Evolutionary conservation across 2,888 invertebrate species (phyloP).

Genomic region (Lepidochrysops patricia): DNA sequence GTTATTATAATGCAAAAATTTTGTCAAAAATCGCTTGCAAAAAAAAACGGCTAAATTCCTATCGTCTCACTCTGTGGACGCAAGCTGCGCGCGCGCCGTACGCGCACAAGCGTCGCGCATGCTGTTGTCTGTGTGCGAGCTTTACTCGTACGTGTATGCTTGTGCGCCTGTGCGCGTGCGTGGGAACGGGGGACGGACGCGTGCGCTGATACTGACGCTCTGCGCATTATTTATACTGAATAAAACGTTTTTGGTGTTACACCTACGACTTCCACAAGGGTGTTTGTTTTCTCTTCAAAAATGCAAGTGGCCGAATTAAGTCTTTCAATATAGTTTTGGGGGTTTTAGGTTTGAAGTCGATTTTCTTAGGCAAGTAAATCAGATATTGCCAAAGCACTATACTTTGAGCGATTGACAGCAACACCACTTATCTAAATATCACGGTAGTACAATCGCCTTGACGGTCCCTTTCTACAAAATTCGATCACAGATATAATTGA

Average conservation of each 20-base stretch:
- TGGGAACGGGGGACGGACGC: slow-evolving; percentile 67
- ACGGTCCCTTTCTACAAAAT: slow-evolving; percentile 30
- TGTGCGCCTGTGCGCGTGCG: slow-evolving; percentile 49
- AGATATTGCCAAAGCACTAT: neutral
- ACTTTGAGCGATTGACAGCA: neutral
- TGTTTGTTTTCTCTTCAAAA: neutral
- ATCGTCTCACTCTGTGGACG: slow-evolving; percentile 28
- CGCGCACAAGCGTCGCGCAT: slow-evolving; percentile 38
- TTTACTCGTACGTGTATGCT: neutral
- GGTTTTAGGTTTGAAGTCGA: neutral
- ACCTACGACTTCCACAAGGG: slow-evolving; percentile 18
- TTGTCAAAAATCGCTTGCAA: neutral
- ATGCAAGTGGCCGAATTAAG: neutral
- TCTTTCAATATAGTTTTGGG: neutral
- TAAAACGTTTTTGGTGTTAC: slow-evolving; percentile 28
- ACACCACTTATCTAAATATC: neutral
- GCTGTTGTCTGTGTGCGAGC: neutral
- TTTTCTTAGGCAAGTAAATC: neutral
- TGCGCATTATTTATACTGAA: slow-evolving; percentile 49
- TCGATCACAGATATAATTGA: slow-evolving; percentile 24
- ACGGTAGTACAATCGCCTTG: slow-evolving; percentile 19
- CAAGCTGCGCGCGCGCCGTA: slow-evolving; percentile 53
- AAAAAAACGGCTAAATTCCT: slow-evolving; percentile 25
- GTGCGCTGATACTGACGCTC: slow-evolving; percentile 64
- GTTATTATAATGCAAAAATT: too few relatives aligned